These are phyloP conservation scores for Dasysyrphus albostriatus DNA, from an alignment of 2,888 invertebrate species.

Conservation along the genomic window DNA sequence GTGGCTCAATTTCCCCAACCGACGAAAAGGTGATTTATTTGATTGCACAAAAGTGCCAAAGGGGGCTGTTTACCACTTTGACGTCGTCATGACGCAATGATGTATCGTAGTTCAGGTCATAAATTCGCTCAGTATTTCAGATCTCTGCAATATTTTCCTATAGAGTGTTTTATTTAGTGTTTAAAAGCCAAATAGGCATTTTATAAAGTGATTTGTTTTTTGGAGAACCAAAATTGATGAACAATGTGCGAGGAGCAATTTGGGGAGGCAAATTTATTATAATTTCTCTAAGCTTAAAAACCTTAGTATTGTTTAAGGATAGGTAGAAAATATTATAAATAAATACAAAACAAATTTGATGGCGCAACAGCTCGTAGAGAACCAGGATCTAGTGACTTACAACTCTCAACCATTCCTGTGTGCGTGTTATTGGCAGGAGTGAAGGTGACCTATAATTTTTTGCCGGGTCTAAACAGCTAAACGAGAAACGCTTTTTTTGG, in stretches of 20 bases:
- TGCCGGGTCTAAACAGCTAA: too few relatives aligned
- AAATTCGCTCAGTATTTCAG: conserved; percentile 45
- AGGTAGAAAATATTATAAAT: too few relatives aligned
- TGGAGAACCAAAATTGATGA: background rate
- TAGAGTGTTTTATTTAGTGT: conserved; percentile 54
- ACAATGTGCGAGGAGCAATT: background rate
- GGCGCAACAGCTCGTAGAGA: too few relatives aligned
- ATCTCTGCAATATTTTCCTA: conserved; percentile 31
- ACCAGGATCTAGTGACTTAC: too few relatives aligned
- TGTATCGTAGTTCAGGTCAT: conserved; percentile 58
- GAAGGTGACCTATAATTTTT: too few relatives aligned
- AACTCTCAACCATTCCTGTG: too few relatives aligned
- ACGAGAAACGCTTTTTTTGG: too few relatives aligned
- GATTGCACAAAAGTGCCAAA: conserved; percentile 63
- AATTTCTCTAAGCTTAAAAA: too few relatives aligned
- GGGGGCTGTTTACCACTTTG: conserved; percentile 61
- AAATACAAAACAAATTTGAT: too few relatives aligned
- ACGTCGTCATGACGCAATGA: conserved; percentile 53
- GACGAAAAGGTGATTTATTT: conserved; percentile 69
- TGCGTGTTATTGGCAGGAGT: too few relatives aligned
- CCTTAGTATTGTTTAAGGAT: too few relatives aligned
- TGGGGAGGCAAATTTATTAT: too few relatives aligned
- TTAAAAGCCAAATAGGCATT: conserved; percentile 19
- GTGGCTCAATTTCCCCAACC: conserved; percentile 50
- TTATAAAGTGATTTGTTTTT: background rate